Evolutionary conservation across 2,113 vertebrate species (phyloP), one percentile per base, ranked within the genome.

Genomic region (Neomonachus schauinslandi): DNA sequence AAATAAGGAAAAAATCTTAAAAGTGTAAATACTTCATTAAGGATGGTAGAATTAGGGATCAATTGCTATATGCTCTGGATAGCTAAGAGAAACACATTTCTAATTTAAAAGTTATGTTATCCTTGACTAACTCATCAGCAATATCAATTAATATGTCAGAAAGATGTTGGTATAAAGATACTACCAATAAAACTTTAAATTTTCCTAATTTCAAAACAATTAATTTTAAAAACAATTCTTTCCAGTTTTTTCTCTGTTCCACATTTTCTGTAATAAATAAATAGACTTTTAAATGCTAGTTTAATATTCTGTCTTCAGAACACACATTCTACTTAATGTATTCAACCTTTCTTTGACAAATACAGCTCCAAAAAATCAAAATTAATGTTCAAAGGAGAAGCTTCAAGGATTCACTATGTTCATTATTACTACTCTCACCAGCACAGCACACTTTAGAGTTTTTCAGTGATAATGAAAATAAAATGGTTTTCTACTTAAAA

Each of bases 401-500:
- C 2, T 36, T 82, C 63, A 79, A 82, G 63, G 18, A 63, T 79
- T 80, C 3, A 5, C 49, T 26, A 49, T n/a, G 10, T 67, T 81
- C 69, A 10, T 12, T 59, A 83, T 67, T 77, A 67, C 55, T n/a
- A 12, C 4, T 31, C 7, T 95, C 39, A 39, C 1, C 36, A 59
- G 42, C 24, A 59, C 9, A 55, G 85, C 3, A 53, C 53, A 51
- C 15, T 71, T 63, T 1, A 74, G 39, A 42, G 49, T 53, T 71
- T 94, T 95, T 67, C 61, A 71, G 3, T 22, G 19, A 59, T 13
- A 94, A 87, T 18, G 28, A 77, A 89, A 61, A 72, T 55, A 57
- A 42, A 57, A 61, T 79, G 19, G 33, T 72, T 89, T 97, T 92
- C 63, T 67, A 51, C 61, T 94, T 92, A 82, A 61, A 95, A 49